These are phyloP conservation scores for Pyrgus malvae DNA, from an alignment of 2,888 invertebrate species.

Conservation along the genomic window DNA sequence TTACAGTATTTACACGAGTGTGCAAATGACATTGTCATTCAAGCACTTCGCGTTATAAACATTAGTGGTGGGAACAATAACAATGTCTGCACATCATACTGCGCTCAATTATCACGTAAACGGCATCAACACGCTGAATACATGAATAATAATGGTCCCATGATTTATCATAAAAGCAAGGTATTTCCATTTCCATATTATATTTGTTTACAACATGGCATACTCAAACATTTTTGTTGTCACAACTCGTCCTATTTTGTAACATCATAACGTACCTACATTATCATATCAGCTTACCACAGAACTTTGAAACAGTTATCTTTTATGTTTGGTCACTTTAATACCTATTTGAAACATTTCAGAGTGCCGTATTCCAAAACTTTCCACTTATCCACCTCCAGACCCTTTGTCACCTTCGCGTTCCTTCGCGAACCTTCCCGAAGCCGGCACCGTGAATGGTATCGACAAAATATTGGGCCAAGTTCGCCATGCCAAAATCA, in stretches of 20 bases:
- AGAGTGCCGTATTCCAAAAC: background rate
- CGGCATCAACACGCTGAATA: background rate
- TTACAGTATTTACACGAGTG: background rate
- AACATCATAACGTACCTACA: too few relatives aligned
- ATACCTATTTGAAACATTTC: too few relatives aligned
- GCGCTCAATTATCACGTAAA: background rate
- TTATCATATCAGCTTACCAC: background rate
- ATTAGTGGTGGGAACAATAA: background rate
- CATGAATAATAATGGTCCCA: background rate
- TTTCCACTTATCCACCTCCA: too few relatives aligned
- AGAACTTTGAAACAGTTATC: slow-evolving; percentile 3
- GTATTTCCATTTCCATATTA: background rate
- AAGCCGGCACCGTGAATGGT: slow-evolving; percentile 3
- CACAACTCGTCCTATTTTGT: background rate
- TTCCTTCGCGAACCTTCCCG: slow-evolving; percentile 30
- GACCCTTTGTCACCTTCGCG: background rate
- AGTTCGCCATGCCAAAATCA: background rate
- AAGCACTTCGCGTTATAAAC: background rate
- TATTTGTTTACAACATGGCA: background rate
- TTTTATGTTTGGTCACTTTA: background rate
- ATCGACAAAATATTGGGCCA: slow-evolving; percentile 9
- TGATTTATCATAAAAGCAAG: background rate
- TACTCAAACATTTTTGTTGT: background rate
- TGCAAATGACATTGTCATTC: slow-evolving; percentile 1
- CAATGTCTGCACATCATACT: background rate